Conservation (phyloP, 2,113 vertebrate genomes). For the Sprattus sprattus region DNA sequence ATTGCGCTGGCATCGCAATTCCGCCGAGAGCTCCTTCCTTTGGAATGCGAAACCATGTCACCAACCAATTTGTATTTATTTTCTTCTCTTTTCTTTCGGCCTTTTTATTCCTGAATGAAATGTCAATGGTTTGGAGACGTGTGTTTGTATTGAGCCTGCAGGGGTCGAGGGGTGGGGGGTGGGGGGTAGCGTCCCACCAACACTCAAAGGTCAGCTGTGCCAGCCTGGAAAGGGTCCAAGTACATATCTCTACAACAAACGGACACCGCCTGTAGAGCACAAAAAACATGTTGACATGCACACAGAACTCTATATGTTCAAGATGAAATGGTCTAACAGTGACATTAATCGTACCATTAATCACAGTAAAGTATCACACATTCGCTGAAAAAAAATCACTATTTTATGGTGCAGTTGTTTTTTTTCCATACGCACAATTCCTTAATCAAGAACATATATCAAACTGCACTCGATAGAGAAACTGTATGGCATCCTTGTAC, state of each 20-base stretch:
- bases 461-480: neutral
- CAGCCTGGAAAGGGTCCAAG: conserved; percentile 24
- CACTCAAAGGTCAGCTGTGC: conserved; percentile 27
- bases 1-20: neutral
- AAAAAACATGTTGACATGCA: neutral
- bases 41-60: conserved; percentile 43
- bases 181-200: conserved; percentile 12
- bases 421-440: neutral
- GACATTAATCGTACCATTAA: neutral
- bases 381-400: neutral
- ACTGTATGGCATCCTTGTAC: neutral
- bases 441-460: too few relatives aligned
- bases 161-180: neutral
- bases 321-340: neutral
- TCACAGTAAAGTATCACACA: neutral
- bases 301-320: neutral
- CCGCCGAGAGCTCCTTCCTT: neutral
- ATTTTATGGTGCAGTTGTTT: neutral
- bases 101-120: conserved; percentile 22
- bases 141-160: neutral
- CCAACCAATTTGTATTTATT: conserved; percentile 27
- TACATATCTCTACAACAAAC: neutral
- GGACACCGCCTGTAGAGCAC: neutral
- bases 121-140: conserved; percentile 28
- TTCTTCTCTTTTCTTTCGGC: conserved; percentile 6